Percentiles rank a stretch among this genome's conserved stretches.
phyloP scores from a whole-genome alignment of 2,797 vertebrate species.

The Sebastes melanostomus region DNA sequence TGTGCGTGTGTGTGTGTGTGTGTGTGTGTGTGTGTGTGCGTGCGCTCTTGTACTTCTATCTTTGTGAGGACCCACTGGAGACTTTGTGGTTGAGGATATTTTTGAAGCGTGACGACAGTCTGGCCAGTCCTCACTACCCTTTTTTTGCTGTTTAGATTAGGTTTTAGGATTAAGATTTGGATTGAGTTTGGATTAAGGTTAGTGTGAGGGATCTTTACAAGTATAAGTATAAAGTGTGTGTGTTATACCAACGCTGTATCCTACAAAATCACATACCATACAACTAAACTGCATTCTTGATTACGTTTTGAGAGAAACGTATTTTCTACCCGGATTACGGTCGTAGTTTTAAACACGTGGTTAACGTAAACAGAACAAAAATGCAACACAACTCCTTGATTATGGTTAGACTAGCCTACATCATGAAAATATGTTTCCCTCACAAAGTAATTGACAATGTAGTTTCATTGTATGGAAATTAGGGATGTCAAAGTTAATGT shows the following conservation, averaged over 20 bases:
- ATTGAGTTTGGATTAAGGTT: not conserved
- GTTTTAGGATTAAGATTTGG: not conserved
- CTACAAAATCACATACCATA: not conserved
- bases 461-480: not conserved
- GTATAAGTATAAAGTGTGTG: not conserved
- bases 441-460: not conserved
- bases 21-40: conserved; percentile 1
- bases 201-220: not conserved
- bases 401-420: not conserved
- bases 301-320: not conserved
- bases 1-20: no score
- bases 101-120: conserved; percentile 12
- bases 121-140: not conserved
- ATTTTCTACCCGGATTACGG: no score
- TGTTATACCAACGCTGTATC: not conserved
- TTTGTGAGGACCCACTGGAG: conserved; percentile 19
- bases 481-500: no score
- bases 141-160: not conserved
- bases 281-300: not conserved
- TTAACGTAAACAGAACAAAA: not conserved
- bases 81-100: not conserved
- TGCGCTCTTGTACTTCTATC: not conserved
- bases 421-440: not conserved
- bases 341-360: no score
- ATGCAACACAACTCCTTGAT: not conserved